Conservation (phyloP, 2,797 vertebrate genomes). For the Rhadinocentrus ornatus region DNA sequence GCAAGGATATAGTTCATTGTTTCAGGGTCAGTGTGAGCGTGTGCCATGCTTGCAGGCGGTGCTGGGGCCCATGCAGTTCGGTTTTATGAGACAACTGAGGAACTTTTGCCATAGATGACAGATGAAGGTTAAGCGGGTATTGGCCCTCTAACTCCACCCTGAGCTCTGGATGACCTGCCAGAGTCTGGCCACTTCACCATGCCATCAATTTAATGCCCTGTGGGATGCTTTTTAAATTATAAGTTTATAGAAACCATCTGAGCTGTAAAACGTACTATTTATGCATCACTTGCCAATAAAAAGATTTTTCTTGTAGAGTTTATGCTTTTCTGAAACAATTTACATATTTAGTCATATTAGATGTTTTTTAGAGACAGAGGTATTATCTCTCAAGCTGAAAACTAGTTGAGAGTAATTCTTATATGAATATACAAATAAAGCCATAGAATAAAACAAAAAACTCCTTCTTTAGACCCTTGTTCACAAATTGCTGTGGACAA, state of each 20-base stretch:
- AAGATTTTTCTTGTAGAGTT: not conserved
- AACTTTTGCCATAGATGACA: slow-evolving; percentile 64
- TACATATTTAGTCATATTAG: not conserved
- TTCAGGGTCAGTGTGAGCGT: slow-evolving; percentile 44
- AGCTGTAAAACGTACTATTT: not conserved
- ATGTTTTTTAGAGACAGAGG: not conserved
- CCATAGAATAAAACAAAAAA: no score
- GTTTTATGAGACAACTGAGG: slow-evolving; percentile 29
- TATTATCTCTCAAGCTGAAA: not conserved
- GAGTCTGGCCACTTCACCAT: slow-evolving; percentile 33
- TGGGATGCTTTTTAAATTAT: slow-evolving; percentile 35
- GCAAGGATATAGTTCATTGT: slow-evolving; percentile 41
- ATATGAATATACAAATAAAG: no score
- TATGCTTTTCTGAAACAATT: not conserved
- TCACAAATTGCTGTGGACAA: not conserved
- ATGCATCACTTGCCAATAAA: not conserved
- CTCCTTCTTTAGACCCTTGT: not conserved
- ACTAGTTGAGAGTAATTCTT: no score
- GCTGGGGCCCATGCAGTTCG: slow-evolving; percentile 22
- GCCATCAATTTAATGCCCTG: slow-evolving; percentile 21
- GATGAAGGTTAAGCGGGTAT: slow-evolving; percentile 67
- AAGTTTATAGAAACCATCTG: slow-evolving; percentile 16
- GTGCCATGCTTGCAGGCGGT: slow-evolving; percentile 50
- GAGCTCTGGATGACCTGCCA: slow-evolving; percentile 70
- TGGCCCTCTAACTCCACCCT: slow-evolving; percentile 51